Percentiles rank a stretch among this genome's conserved stretches.
phyloP scores from a whole-genome alignment of 2,113 vertebrate genomes.

The Illadopsis cleaveri region DNA sequence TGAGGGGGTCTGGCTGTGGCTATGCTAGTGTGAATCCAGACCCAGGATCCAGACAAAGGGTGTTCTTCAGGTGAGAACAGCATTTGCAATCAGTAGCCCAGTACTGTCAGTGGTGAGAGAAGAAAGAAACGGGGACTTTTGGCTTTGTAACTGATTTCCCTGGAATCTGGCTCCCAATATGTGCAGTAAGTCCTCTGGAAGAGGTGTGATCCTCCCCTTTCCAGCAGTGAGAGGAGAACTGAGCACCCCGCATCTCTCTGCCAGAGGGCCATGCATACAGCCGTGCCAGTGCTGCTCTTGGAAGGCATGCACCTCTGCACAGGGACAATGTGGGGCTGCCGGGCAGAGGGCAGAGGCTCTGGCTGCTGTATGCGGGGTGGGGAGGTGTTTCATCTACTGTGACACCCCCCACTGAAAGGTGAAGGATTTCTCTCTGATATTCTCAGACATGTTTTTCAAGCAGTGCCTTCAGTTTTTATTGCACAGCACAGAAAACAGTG shows the following conservation, averaged over 20 bases:
- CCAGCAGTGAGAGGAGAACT: not conserved
- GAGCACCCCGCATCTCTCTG: fast-evolving
- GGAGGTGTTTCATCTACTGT: not conserved
- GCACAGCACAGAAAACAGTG: not conserved
- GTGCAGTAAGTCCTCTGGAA: not conserved
- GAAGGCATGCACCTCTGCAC: not conserved
- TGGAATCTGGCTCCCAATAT: not conserved
- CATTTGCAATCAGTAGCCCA: not conserved
- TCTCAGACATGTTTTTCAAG: not conserved
- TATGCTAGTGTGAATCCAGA: not conserved
- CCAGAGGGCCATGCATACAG: fast-evolving
- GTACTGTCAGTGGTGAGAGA: not conserved
- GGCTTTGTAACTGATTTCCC: not conserved
- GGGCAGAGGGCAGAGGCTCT: not conserved
- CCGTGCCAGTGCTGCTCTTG: fast-evolving
- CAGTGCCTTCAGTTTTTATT: not conserved
- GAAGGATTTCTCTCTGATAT: not conserved
- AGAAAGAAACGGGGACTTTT: not conserved
- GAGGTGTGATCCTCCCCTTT: not conserved
- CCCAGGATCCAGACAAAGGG: not conserved
- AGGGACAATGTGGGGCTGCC: not conserved
- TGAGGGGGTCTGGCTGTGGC: not conserved
- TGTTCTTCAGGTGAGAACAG: fast-evolving
- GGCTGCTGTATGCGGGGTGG: not conserved
- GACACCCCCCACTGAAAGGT: not conserved